phyloP scores from a whole-genome alignment of 2,888 invertebrate genomes.

The Eretmocerus hayati region DNA sequence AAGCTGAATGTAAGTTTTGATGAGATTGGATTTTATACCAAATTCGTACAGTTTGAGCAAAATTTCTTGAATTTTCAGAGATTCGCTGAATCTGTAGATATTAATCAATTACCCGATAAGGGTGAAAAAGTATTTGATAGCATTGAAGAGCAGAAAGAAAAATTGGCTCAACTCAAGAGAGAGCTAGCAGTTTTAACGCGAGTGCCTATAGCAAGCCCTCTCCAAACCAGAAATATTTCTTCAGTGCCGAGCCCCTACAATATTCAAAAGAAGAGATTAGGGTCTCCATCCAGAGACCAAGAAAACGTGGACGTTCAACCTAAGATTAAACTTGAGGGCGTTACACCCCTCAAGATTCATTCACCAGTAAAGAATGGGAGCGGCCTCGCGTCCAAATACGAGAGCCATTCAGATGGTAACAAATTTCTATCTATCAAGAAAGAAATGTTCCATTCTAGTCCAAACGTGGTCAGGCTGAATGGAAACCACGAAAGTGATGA shows the following conservation, averaged over 20 bases:
- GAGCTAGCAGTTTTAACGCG: slow-evolving; percentile 6
- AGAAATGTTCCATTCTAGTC: too few relatives aligned
- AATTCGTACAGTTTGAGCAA: background rate
- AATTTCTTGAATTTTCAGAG: slow-evolving; percentile 6
- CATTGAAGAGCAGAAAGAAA: slow-evolving; percentile 8
- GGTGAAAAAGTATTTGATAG: slow-evolving; percentile 15
- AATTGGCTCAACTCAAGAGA: background rate
- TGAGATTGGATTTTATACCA: background rate
- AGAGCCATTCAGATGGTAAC: background rate
- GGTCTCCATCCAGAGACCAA: background rate
- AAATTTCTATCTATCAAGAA: too few relatives aligned
- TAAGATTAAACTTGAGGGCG: background rate
- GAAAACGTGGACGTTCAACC: background rate
- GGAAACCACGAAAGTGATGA: background rate
- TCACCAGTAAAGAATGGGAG: background rate
- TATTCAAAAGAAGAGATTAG: background rate
- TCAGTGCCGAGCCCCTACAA: too few relatives aligned
- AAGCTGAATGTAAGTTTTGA: slow-evolving; percentile 30
- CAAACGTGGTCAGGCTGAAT: too few relatives aligned
- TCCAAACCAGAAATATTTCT: background rate
- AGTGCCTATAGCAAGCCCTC: background rate
- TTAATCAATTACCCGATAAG: slow-evolving; percentile 14
- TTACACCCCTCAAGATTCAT: too few relatives aligned
- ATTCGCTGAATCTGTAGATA: slow-evolving; percentile 5
- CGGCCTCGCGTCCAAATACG: background rate